Evolutionary conservation across 2,797 vertebrate species (phyloP).

Genomic region (Molothrus ater): DNA sequence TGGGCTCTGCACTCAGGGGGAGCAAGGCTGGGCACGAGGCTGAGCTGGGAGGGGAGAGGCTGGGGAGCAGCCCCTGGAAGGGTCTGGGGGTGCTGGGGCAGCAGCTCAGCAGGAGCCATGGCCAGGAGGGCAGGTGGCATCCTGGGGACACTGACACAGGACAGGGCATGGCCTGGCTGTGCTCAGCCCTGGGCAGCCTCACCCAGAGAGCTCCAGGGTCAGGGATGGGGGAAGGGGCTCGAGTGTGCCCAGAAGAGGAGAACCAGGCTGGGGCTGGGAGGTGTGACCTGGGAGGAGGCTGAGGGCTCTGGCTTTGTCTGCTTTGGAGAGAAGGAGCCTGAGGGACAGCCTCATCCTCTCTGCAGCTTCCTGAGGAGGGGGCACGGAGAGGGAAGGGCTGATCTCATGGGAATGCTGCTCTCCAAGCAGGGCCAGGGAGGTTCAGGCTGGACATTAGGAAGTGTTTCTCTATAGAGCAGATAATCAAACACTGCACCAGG

Average conservation of each 20-base stretch:
- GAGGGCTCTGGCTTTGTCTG: background rate
- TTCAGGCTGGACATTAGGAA: background rate
- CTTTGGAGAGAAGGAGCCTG: background rate
- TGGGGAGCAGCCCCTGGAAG: background rate
- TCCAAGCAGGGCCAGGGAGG: background rate
- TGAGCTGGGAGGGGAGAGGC: background rate
- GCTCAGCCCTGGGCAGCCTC: rapidly evolving
- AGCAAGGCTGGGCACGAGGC: rapidly evolving
- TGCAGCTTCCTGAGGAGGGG: background rate
- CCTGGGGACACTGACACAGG: background rate
- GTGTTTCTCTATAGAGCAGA: background rate
- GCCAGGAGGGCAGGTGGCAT: background rate
- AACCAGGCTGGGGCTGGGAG: background rate
- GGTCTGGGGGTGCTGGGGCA: background rate
- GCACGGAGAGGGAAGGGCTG: background rate
- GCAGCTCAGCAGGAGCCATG: background rate
- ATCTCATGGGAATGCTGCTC: background rate
- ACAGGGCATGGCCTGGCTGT: background rate
- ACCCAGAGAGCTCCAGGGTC: rapidly evolving
- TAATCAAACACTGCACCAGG: background rate
- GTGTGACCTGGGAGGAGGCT: background rate
- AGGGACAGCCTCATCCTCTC: background rate
- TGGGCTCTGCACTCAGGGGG: background rate
- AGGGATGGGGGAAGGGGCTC: background rate
- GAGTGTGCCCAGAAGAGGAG: background rate